Base-by-base conservation (phyloP, 2,888 invertebrate genomes). In the Drosophila pseudotalamancana region DNA sequence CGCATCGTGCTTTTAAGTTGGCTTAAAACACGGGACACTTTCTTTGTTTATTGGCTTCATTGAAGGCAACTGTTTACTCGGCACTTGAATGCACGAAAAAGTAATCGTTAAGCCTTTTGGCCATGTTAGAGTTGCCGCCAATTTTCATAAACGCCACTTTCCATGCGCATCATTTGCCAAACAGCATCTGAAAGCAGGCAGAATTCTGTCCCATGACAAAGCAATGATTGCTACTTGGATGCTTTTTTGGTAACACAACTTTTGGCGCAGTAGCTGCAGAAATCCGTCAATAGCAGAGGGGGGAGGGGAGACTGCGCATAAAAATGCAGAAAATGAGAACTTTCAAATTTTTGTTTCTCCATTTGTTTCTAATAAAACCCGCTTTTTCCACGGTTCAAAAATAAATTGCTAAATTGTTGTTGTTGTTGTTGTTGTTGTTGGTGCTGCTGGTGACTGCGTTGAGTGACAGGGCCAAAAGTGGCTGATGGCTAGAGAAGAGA, bases 101-200 rank as follows among this genome's bases (percentile, higher is more conserved):
- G n/a, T 18, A 27, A 80, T 82, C 62, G 40, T 60, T 49, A 25
- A 18, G 32, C 45, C 43, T 43, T 25, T 27, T 45, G 25, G 54
- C 27, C 16, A 14, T 1, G 48, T 27, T 51, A 31, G 37, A 46
- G 9, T 59, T 57, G 50, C 29, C 35, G 34, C 63, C 67, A 84
- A 81, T 84, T 80, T 84, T 73, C 76, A 72, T 78, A 80, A 84
- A 78, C 61, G 76, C 59, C 77, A 72, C 72, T 80, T 75, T 80
- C 67, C 68, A 77, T 50, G 74, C 72, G 55, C 74, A 73, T 79
- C 78, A 77, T 71, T 68, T 53, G 50, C 54, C 53, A 50, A 67
- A 61, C 46, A 63, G 72, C 71, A 72, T 72, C 49, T 56, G 71
- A 78, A 69, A 81, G 65, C 50, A 54, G n/a, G n/a, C n/a, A n/a